Evolutionary conservation across 2,888 invertebrate species (phyloP).

Genomic region (Drosophila affinis): DNA sequence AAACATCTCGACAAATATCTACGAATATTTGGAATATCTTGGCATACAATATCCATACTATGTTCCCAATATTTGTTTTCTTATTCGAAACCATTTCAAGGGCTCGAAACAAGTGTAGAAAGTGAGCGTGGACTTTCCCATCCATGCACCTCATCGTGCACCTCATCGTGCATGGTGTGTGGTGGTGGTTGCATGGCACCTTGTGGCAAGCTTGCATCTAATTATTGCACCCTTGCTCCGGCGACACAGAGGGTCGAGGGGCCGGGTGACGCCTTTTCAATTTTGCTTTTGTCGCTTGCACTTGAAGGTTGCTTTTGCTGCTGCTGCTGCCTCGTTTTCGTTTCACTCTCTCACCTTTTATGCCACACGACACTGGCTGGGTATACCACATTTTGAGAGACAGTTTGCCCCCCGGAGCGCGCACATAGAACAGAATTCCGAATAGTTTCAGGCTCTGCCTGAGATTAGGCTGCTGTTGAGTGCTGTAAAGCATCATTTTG

Average conservation of each 20-base stretch:
- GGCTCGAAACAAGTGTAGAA: constrained; percentile 38
- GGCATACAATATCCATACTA: too few species aligned
- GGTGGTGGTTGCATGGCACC: not conserved
- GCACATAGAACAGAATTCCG: too few species aligned
- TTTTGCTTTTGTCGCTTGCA: constrained; percentile 43
- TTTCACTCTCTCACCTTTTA: not conserved
- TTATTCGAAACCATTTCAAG: too few species aligned
- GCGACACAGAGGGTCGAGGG: too few species aligned
- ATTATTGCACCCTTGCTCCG: constrained; percentile 30
- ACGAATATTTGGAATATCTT: too few species aligned
- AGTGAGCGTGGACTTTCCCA: constrained; percentile 71
- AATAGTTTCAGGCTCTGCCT: too few species aligned
- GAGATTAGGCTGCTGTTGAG: too few species aligned
- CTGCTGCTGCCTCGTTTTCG: not conserved
- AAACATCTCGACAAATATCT: too few species aligned
- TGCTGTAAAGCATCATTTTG: too few species aligned
- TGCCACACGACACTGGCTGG: not conserved
- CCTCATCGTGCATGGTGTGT: too few species aligned
- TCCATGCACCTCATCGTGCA: constrained; percentile 7
- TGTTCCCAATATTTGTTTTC: too few species aligned
- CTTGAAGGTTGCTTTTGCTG: constrained; percentile 23
- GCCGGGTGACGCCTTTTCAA: constrained; percentile 44
- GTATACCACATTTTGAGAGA: not conserved
- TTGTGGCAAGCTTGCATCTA: constrained; percentile 17
- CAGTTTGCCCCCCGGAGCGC: not conserved